Percentiles rank a stretch among this genome's conserved stretches.
phyloP scores from a whole-genome alignment of 1,140 invertebrate genomes.

The Conus betulinus region DNA sequence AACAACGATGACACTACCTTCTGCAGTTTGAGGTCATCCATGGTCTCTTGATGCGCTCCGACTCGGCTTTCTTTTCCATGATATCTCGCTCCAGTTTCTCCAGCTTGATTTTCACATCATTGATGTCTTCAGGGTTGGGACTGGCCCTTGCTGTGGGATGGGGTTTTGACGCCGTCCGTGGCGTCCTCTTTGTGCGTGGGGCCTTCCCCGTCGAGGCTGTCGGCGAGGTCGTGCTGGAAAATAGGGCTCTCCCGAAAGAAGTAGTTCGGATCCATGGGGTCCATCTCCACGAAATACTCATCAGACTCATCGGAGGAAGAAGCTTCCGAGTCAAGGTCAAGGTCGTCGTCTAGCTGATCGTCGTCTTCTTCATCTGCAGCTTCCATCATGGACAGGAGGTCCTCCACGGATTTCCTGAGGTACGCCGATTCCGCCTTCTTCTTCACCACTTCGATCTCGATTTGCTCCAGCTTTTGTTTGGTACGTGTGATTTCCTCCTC shows the following conservation, averaged over 20 bases:
- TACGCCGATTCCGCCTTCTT: constrained; percentile 9
- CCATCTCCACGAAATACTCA: background rate
- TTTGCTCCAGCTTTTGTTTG: constrained; percentile 2
- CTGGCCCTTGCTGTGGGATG: background rate
- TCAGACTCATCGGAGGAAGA: background rate
- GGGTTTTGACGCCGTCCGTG: background rate
- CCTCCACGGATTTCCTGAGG: constrained; percentile 7
- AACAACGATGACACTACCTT: background rate
- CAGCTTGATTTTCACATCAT: background rate
- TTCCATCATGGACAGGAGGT: constrained; percentile 24
- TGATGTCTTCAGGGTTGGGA: background rate
- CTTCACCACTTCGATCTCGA: background rate
- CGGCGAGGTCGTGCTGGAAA: background rate
- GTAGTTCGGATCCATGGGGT: background rate
- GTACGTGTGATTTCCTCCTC: constrained; percentile 16
- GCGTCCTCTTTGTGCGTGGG: background rate
- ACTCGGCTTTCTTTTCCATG: background rate
- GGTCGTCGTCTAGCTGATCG: background rate
- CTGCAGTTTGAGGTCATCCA: constrained; percentile 12
- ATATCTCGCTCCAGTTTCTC: background rate
- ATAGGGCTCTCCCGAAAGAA: no score
- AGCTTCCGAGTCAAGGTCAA: background rate
- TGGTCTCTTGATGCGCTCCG: constrained; percentile 1
- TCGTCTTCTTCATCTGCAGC: constrained; percentile 3
- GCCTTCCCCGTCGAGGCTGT: background rate